Evolutionary conservation across 2,888 invertebrate genomes (phyloP), one percentile per base, ranked within the genome.

Genomic region (Bibio marci): DNA sequence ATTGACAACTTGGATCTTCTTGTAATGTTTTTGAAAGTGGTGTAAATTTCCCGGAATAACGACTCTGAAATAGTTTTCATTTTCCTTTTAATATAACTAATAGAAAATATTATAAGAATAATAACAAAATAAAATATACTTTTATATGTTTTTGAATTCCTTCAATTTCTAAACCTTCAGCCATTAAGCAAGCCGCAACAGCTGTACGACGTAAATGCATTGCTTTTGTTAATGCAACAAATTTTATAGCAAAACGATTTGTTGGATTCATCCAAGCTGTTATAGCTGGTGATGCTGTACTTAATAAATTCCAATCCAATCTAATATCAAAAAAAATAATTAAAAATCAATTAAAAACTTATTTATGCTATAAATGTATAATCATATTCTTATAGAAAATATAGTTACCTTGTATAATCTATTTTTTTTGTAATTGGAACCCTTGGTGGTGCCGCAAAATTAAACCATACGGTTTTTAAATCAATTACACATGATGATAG

Each of bases 181-280:
- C 87, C 94, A 95, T 95, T 13, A 94, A 70, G 52, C 88, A 90
- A 38, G 92, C 92, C 41, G 92, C 80, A 12, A 90, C 81, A 14
- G 88, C 86, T 3, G 86, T 82, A 22, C 80, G 76, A 39, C 87
- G 66, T 35, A 80, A 68, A 44, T 85, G 83, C 62, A 83, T 71
- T 2, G 80, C 79, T 30, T 83, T 70, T 48, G 85, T 73, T 66
- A 91, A 70, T 40, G 81, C 75, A 26, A 86, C 80, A 35, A 83
- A 77, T 47, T 85, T 73, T 43, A 85, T 82, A 35, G 90, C 83
- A 43, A 94, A 72, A 14, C 90, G 71, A 65, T 92, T 91, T 58
- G 83, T 80, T 0, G 94, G 92, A 67, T 91, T 92, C 79, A 95
- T 80, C 95, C 95, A 95, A 2, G 94, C 92, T 54, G 91, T 91